Evolutionary conservation across 2,888 invertebrate species (phyloP), one percentile per base, ranked within the genome.

Genomic region (Tenodera sinensis): DNA sequence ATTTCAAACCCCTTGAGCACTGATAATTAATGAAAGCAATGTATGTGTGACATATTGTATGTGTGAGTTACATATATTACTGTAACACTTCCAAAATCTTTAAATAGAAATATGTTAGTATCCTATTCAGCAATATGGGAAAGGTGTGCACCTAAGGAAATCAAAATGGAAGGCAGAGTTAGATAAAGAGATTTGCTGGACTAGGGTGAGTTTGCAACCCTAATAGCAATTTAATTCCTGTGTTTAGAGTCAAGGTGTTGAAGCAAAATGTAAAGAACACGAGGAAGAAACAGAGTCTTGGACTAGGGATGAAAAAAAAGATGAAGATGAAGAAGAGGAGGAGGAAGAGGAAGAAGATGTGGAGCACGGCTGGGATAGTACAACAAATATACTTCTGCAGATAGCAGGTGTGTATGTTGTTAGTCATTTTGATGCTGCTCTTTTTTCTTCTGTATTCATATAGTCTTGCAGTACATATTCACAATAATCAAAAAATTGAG

Each of bases 161-260:
- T 42, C 9, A 42, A 42, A 42, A 42, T 42, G 12, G 42, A 12
- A 12, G 42, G 42, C 12, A 12, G 1, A 42, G 6, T 42, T 42
- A 42, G 12, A 42, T 42, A 42, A 42, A 42, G 12, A 2, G 9
- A 42, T 42, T 6, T 42, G 12, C 42, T 42, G 12, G 12, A 12
- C 12, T 42, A 12, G 42, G 7, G 8, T 34, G 8, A 42, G 42
- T 12, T 42, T 42, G 42, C 42, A 42, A 12, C 42, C 2, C 42
- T 42, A 71, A 14, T 14, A 15, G 54, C 4, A 71, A 71, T 71
- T 0, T 71, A 81, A 3, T 71, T 86, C 25, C 25, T 71, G 15
- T 30, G 28, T 85, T 88, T 96, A 96, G 89, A 93, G 93, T 90
- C 91, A 91, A 88, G 91, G 90, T 71, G 93, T 93, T 0, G 93